A percentile compares a stretch with the other conserved stretches of the same genome.
Evolutionary conservation across 2,797 vertebrate genomes (phyloP).

Genomic region (Melopsittacus undulatus): DNA sequence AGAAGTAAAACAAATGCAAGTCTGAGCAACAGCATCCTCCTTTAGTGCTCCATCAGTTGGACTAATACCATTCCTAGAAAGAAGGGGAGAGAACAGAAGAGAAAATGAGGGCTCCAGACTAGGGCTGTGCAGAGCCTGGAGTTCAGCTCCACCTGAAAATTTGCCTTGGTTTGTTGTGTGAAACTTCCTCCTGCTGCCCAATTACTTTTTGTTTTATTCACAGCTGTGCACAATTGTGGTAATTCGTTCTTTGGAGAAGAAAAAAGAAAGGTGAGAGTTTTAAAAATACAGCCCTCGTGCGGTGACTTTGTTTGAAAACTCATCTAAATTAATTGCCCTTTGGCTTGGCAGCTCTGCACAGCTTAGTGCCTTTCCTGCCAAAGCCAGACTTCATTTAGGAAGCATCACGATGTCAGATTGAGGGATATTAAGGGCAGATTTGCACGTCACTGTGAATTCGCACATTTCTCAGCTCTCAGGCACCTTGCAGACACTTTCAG

Average conservation of each 20-base stretch:
- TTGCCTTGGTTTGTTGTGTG: background rate
- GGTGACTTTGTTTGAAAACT: background rate
- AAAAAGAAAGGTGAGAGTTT: fast-evolving
- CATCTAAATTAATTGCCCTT: background rate
- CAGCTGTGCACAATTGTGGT: fast-evolving
- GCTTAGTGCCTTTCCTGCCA: background rate
- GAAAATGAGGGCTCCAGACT: background rate
- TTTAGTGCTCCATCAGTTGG: background rate
- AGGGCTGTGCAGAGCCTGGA: background rate
- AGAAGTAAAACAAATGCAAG: background rate
- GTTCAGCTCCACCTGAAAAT: background rate
- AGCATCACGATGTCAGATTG: fast-evolving
- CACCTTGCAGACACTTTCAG: background rate
- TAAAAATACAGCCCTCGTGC: background rate
- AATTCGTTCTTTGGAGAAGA: fast-evolving
- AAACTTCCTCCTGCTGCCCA: background rate
- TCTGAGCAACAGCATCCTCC: background rate
- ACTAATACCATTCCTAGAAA: background rate
- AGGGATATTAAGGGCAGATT: background rate
- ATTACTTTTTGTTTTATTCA: background rate
- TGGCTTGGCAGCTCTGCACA: background rate
- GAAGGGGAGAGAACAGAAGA: background rate
- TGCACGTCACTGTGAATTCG: background rate
- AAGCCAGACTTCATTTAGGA: background rate
- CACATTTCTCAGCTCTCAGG: background rate